phyloP scores from a whole-genome alignment of 1,140 invertebrate genomes.

The Pseudomyrmex dendroicus region DNA sequence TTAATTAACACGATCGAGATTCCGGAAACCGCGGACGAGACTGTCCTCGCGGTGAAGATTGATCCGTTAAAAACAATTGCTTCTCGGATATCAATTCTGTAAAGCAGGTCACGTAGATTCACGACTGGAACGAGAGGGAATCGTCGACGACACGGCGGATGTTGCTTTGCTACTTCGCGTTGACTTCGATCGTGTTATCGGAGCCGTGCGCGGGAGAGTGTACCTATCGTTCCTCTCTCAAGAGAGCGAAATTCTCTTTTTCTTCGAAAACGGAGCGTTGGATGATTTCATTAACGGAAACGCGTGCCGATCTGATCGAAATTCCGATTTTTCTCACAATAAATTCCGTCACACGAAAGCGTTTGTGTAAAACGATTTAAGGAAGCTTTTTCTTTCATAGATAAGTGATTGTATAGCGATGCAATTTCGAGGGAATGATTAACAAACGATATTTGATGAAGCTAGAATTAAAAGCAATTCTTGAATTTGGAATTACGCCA shows the following conservation, averaged over 20 bases:
- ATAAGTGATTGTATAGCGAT: neutral
- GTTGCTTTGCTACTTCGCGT: conserved; percentile 22
- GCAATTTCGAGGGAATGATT: neutral
- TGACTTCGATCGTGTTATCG: conserved; percentile 54
- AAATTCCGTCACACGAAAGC: neutral
- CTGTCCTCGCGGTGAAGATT: conserved; percentile 45
- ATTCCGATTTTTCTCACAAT: conserved; percentile 13
- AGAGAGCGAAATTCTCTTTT: neutral
- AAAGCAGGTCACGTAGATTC: conserved; percentile 65
- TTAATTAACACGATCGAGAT: conserved; percentile 1
- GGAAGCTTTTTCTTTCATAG: neutral
- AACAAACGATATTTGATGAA: no score
- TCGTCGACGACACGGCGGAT: neutral
- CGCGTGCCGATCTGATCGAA: neutral
- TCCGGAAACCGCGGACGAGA: conserved; percentile 7
- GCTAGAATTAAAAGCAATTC: neutral
- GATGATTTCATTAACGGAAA: conserved; percentile 8
- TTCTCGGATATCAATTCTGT: conserved; percentile 43
- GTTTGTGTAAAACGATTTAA: no score
- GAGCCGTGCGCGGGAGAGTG: neutral
- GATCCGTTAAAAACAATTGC: conserved; percentile 71
- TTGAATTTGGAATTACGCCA: conserved; percentile 12
- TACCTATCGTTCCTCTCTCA: neutral
- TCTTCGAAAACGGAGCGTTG: conserved; percentile 3
- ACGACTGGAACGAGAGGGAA: conserved; percentile 60